These are phyloP conservation scores for Falco rusticolus DNA, from an alignment of 2,797 vertebrate species.

Conservation along the genomic window DNA sequence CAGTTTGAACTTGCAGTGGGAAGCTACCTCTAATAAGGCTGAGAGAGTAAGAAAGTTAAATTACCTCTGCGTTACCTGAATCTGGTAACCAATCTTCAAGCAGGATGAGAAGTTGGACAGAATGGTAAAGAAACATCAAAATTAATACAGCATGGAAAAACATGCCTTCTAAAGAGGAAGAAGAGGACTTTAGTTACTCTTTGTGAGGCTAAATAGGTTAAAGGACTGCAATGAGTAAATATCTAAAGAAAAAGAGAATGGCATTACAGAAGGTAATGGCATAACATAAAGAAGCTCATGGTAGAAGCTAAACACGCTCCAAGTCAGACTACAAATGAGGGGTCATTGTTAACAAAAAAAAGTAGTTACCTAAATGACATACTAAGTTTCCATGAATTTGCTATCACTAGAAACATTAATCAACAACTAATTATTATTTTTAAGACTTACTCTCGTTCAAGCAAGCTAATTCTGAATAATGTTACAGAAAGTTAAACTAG, in stretches of 20 bases:
- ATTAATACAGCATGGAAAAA: neutral
- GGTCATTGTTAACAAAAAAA: neutral
- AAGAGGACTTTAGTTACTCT: neutral
- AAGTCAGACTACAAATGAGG: neutral
- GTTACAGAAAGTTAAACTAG: conserved; percentile 7
- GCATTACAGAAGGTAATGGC: neutral
- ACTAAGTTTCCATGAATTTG: neutral
- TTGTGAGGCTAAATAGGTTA: neutral
- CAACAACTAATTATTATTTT: conserved; percentile 6
- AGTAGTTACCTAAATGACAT: neutral
- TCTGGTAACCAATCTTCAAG: neutral
- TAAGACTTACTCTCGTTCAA: neutral
- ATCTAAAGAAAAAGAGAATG: neutral
- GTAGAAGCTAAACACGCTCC: neutral
- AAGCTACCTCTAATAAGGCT: neutral
- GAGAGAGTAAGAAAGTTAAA: neutral
- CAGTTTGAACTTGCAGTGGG: neutral
- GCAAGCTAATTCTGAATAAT: conserved; percentile 13
- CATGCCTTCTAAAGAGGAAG: neutral
- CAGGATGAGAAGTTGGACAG: neutral
- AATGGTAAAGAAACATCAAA: neutral
- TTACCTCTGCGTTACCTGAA: neutral
- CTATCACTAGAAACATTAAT: neutral
- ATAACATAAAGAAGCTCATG: neutral
- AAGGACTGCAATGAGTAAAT: neutral